Evolutionary conservation across 2,797 vertebrate species (phyloP).

Genomic region (Lutjanus argentimaculatus): DNA sequence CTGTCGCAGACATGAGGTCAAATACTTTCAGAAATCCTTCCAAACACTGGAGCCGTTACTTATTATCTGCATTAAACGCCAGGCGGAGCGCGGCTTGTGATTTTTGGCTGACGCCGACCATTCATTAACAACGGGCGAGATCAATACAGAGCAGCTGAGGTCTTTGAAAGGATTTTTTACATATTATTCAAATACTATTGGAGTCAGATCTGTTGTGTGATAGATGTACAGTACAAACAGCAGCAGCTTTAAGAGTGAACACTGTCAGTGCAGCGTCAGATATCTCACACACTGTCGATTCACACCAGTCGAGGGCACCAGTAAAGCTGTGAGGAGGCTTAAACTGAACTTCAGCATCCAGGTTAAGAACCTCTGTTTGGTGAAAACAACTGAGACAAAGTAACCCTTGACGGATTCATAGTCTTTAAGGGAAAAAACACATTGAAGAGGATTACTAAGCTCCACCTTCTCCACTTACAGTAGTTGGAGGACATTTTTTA

Average conservation of each 20-base stretch:
- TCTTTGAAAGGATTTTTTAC: constrained; percentile 57
- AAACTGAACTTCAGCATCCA: constrained; percentile 38
- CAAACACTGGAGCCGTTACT: constrained; percentile 63
- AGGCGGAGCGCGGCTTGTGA: constrained; percentile 32
- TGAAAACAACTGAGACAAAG: constrained; percentile 12
- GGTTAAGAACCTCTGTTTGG: constrained; percentile 30
- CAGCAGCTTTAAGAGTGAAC: constrained; percentile 94
- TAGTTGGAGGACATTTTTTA: constrained; percentile 74
- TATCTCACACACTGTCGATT: constrained; percentile 36
- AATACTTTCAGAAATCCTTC: constrained; percentile 67
- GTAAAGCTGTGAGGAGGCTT: constrained; percentile 54
- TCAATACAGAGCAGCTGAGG: constrained; percentile 63
- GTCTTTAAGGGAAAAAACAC: constrained; percentile 73
- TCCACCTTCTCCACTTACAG: constrained; percentile 66
- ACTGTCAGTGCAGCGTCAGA: constrained; percentile 88
- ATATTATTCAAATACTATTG: constrained; percentile 53
- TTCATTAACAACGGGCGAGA: constrained; percentile 50
- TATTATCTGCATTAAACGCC: constrained; percentile 47
- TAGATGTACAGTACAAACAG: constrained; percentile 91
- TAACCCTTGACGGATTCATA: constrained; percentile 27
- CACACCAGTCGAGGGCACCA: constrained; percentile 45
- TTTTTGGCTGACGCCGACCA: constrained; percentile 49
- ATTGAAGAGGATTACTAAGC: constrained; percentile 57
- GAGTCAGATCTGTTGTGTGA: constrained; percentile 65
- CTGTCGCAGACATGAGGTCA: constrained; percentile 80